Base-by-base conservation (phyloP, 2,888 invertebrate genomes). In the Petrolisthes manimaculis region DNA sequence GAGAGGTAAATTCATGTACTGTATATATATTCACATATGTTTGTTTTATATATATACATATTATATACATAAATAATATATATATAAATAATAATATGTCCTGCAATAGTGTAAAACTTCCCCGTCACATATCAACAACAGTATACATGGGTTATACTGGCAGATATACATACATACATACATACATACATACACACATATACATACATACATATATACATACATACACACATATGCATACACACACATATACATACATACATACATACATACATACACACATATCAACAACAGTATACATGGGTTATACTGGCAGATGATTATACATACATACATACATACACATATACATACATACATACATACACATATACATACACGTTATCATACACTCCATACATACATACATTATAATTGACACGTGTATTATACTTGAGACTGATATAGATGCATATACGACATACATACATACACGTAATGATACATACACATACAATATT, bases 181-280 rank as follows among this genome's bases (percentile, higher is more conserved):
- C 54, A 14, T 12, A n/a, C 79, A 79, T 24, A 69, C 82, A 83
- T 18, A 83, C 69, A 77, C 5, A 84, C 75, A 84, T 3, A 74
- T 8, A 77, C 18, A 84, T 53, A 84, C 67, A 51, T 67, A 84
- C 75, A 78, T 21, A 78, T 67, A 61, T 24, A 78, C 74, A 84
- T 74, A 83, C 67, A 75, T 74, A 71, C 67, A 83, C 54, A 51
- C 56, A 84, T 24, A 84, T 75, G n/a, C 51, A 75, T 55, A 75
- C 6, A 37, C n/a, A 75, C 51, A 84, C 69, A 77, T 55, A 84
- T 75, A 77, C 69, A 75, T 75, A 75, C 69, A 75, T 81, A 56
- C 37, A 79, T 51, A 79, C 37, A 51, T 51, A 51, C 54, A 51
- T 51, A 79, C n/a, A 12, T n/a, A 74, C 24, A 74, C 37, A 37